A percentile compares a stretch with the other conserved stretches of the same genome.
Conservation (phyloP, 2,113 vertebrate species). For the Pteruthius melanotis region DNA sequence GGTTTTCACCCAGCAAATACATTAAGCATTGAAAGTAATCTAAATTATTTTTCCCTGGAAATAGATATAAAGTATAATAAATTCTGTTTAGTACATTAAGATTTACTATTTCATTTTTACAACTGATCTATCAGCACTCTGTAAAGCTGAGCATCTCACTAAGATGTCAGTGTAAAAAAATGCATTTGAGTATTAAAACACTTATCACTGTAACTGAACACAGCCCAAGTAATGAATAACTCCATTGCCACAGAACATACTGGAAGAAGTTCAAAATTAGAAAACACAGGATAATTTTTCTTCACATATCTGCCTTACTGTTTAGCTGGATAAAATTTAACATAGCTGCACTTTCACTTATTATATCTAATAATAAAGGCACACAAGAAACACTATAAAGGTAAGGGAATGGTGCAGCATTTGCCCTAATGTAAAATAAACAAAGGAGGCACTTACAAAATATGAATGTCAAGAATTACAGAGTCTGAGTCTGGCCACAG, state of each 20-base stretch:
- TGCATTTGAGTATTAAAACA: slow-evolving; percentile 4
- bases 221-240: slow-evolving; percentile 12
- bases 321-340: slow-evolving; percentile 13
- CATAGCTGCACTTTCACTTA: neutral
- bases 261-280: slow-evolving; percentile 28
- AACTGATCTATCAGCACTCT: neutral
- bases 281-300: slow-evolving; percentile 14
- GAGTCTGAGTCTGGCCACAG: neutral
- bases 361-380: neutral
- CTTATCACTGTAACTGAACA: slow-evolving; percentile 29
- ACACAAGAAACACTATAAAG: neutral
- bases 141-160: slow-evolving; percentile 11
- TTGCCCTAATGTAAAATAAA: slow-evolving; percentile 36
- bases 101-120: neutral
- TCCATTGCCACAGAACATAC: slow-evolving; percentile 41
- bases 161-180: slow-evolving; percentile 24
- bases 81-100: neutral
- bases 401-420: neutral
- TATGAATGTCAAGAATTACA: slow-evolving; percentile 41
- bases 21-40: neutral
- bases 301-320: neutral
- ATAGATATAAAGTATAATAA: slow-evolving; percentile 4
- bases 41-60: neutral
- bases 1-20: neutral
- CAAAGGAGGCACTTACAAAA: neutral